phyloP scores from a whole-genome alignment of 2,113 vertebrate species.

The Origma solitaria region DNA sequence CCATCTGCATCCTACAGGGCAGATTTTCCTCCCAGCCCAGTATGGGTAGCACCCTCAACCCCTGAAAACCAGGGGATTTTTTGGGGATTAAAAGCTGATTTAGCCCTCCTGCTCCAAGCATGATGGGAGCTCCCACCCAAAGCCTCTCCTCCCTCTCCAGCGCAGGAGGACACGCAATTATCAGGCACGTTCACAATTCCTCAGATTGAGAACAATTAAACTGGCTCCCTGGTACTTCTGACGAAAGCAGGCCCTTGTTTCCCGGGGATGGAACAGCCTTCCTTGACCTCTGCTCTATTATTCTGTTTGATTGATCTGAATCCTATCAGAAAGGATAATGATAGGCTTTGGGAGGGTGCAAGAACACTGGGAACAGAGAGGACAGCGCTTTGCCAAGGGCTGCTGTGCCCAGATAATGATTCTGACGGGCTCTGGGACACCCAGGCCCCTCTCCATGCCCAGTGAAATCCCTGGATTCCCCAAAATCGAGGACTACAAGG shows the following conservation, averaged over 20 bases:
- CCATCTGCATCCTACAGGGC: background rate
- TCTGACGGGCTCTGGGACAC: rapidly evolving
- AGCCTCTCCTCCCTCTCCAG: background rate
- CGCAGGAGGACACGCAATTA: background rate
- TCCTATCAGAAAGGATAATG: conserved; percentile 36
- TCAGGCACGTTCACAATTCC: background rate
- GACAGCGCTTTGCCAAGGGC: background rate
- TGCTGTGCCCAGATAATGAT: background rate
- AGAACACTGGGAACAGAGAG: background rate
- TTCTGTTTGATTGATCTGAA: conserved; percentile 27
- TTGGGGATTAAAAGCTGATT: background rate
- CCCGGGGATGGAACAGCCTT: background rate
- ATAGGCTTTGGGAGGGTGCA: background rate
- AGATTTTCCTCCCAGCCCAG: background rate
- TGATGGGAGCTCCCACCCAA: background rate
- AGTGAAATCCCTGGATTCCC: rapidly evolving
- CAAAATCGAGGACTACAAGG: background rate
- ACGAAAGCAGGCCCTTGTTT: background rate
- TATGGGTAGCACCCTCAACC: rapidly evolving
- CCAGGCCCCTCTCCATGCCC: background rate
- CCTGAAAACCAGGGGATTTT: background rate
- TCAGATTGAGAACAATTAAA: conserved; percentile 4
- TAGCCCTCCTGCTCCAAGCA: rapidly evolving
- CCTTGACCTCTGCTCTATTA: conserved; percentile 29
- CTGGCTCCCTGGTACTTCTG: background rate